Evolutionary conservation across 2,797 vertebrate species (phyloP).

Genomic region (Florisuga fusca): DNA sequence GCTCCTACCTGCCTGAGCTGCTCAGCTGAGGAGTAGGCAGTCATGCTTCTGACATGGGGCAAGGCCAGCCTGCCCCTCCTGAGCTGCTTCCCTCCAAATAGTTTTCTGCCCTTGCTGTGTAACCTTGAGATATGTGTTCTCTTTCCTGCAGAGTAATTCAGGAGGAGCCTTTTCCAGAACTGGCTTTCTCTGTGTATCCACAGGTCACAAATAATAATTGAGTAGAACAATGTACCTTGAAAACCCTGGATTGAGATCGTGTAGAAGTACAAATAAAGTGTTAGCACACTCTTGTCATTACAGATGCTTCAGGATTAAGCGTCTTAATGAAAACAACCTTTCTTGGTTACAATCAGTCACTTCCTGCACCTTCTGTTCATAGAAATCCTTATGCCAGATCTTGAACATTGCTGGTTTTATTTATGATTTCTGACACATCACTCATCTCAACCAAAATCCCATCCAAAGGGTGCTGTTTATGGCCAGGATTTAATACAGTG

Average conservation of each 20-base stretch:
- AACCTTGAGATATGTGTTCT: background rate
- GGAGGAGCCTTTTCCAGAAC: background rate
- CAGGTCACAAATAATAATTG: background rate
- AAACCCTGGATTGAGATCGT: accelerated
- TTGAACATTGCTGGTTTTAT: accelerated
- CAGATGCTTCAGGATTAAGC: background rate
- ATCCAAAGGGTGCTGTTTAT: background rate
- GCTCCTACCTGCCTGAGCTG: background rate
- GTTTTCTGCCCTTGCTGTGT: background rate
- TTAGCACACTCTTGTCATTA: background rate
- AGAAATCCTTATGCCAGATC: background rate
- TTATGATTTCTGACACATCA: background rate
- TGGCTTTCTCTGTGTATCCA: background rate
- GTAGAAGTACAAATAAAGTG: background rate
- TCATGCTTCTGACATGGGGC: background rate
- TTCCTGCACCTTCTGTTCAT: background rate
- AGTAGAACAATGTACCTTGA: background rate
- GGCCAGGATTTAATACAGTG: background rate
- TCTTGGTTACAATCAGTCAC: background rate
- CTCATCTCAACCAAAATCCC: background rate
- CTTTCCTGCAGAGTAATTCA: background rate
- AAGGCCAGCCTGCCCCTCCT: background rate
- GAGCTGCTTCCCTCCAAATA: background rate
- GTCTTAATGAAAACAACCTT: background rate
- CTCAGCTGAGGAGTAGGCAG: background rate